Conservation (phyloP, 23 tunicate genomes). For the Halocynthia aurantium region DNA sequence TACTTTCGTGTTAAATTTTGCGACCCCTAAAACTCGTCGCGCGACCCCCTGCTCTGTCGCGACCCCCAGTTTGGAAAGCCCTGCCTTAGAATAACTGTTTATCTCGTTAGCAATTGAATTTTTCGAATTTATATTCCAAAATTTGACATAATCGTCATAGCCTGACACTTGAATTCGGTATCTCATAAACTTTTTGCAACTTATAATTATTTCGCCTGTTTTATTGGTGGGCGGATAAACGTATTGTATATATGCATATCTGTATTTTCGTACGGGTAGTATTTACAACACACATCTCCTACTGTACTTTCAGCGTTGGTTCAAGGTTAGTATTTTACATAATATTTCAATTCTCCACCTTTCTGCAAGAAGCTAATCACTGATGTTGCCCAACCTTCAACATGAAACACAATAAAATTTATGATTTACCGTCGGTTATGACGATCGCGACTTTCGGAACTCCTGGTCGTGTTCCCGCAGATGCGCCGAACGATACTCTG, state of each 20-base stretch:
- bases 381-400: too few relatives aligned
- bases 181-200: not conserved
- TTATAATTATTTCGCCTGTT: not conserved
- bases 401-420: too few relatives aligned
- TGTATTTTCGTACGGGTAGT: too few relatives aligned
- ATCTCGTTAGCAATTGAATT: not conserved
- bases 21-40: too few relatives aligned
- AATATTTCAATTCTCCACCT: too few relatives aligned
- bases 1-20: too few relatives aligned
- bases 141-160: not conserved
- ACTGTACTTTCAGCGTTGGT: too few relatives aligned
- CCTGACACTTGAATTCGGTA: not conserved
- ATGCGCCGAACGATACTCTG: conserved; percentile 22
- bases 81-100: not conserved
- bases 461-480: conserved; percentile 54
- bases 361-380: too few relatives aligned
- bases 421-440: conserved; percentile 77
- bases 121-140: not conserved
- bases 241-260: not conserved
- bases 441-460: conserved; percentile 80
- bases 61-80: too few relatives aligned
- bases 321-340: too few relatives aligned
- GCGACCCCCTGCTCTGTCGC: too few relatives aligned
- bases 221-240: not conserved
- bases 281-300: too few relatives aligned